Base-by-base conservation (phyloP, 1,140 invertebrate species). In the Batillaria attramentaria region DNA sequence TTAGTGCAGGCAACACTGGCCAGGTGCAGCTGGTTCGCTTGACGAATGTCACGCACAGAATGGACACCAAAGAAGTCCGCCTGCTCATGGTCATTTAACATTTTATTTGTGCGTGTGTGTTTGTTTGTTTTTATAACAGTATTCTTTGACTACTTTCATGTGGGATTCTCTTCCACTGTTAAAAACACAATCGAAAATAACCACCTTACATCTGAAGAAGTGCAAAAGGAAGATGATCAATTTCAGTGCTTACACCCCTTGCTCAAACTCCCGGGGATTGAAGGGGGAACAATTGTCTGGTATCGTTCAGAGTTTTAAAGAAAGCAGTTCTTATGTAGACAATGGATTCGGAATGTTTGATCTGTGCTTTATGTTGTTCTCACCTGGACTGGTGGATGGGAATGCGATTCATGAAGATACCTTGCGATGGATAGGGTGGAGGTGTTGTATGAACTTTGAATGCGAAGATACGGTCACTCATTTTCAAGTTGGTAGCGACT, bases 51-150 rank as follows among this genome's bases (percentile, higher is more conserved):
- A 72, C 84, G 39, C 72, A 83, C 62, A 80, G 82, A 35, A 80
- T 88, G 79, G 77, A 85, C 42, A 74, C 78, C 43, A 84, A 87
- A 50, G 80, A 85, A 57, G 83, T 89, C 13, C 79, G 78, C 50
- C 79, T 89, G 31, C 86, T 86, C 78, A 85, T 89, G 84, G 77
- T 86, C 60, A 85, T 89, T 50, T 89, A 84, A 80, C n/a, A n/a
- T n/a, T n/a, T n/a, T n/a, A n/a, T n/a, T n/a, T n/a, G 41, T 13
- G 46, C 46, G 10, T 50, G 24, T 10, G 46, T 24, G 24, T 50
- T 50, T 24, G 46, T 50, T 50, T 10, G 46, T 10, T 24, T 13
- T 10, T 24, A 13, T 50, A 13, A 24, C 10, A 24, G 10, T 24
- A 50, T 13, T 50, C 10, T 50, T 24, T 10, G 46, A 24, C 24